Conservation (phyloP, 2,888 invertebrate genomes). For the Cephus rjabovi region DNA sequence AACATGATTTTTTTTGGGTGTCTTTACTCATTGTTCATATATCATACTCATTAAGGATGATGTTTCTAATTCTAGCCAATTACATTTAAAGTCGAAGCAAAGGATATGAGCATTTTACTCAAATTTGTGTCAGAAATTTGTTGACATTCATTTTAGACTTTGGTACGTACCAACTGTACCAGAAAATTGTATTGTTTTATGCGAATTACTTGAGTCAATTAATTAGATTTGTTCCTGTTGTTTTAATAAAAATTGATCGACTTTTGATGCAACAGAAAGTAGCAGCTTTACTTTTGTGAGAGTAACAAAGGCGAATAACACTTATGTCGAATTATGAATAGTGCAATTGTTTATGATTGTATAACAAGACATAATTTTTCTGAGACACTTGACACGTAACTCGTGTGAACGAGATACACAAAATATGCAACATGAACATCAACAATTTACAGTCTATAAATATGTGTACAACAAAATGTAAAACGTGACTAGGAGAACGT, state of each 20-base stretch:
- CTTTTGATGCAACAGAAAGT: not conserved
- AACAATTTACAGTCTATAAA: constrained; percentile 33
- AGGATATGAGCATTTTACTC: not conserved
- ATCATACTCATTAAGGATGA: not conserved
- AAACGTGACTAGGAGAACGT: constrained; percentile 60
- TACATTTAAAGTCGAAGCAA: not conserved
- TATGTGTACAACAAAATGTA: constrained; percentile 51
- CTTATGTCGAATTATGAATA: not conserved
- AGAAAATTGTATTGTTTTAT: not conserved
- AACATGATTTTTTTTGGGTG: not conserved
- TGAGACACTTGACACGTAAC: not conserved
- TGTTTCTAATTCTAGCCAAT: not conserved
- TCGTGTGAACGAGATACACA: not conserved
- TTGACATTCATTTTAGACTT: not conserved
- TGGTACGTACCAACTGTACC: not conserved
- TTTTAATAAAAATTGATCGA: not conserved
- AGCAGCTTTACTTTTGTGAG: not conserved
- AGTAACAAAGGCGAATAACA: not conserved
- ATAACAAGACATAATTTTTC: not conserved
- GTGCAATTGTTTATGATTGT: not conserved
- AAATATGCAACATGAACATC: constrained; percentile 4
- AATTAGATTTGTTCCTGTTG: not conserved
- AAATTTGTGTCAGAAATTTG: not conserved
- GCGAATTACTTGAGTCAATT: not conserved
- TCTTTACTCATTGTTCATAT: not conserved